Evolutionary conservation across 2,113 vertebrate species (phyloP).

Genomic region (Labeo catla): DNA sequence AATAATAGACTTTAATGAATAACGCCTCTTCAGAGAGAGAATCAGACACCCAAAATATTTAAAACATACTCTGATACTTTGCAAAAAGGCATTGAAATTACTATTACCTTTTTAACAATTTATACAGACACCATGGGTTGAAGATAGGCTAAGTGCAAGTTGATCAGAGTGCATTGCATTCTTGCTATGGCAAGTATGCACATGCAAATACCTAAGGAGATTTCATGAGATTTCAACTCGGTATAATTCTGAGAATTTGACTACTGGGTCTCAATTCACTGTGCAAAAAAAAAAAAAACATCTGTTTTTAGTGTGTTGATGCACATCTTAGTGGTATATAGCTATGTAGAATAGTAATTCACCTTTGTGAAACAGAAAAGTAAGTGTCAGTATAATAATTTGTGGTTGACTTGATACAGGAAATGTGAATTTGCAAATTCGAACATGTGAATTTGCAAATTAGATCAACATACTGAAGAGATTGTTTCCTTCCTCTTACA

Average conservation of each 20-base stretch:
- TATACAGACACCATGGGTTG: background rate
- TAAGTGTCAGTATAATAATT: background rate
- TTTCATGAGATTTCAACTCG: background rate
- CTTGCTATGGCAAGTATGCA: slow-evolving; percentile 6
- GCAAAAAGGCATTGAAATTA: background rate
- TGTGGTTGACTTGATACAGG: background rate
- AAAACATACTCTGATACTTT: background rate
- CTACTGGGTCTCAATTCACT: background rate
- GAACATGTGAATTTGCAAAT: background rate
- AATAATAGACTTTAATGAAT: slow-evolving; percentile 35
- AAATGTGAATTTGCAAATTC: background rate
- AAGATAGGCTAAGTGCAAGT: background rate
- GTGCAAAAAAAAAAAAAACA: background rate
- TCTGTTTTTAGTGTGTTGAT: background rate
- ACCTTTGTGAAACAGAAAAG: background rate
- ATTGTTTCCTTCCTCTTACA: background rate
- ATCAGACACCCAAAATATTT: background rate
- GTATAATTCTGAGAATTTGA: background rate
- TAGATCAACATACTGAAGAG: no score
- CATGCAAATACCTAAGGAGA: slow-evolving; percentile 32
- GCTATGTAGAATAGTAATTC: background rate
- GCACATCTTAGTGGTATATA: background rate
- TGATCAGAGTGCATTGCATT: background rate
- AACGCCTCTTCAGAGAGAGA: slow-evolving; percentile 32
- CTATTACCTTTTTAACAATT: background rate